Evolutionary conservation across 2,797 vertebrate genomes (phyloP).

Genomic region (Meda fulgida): DNA sequence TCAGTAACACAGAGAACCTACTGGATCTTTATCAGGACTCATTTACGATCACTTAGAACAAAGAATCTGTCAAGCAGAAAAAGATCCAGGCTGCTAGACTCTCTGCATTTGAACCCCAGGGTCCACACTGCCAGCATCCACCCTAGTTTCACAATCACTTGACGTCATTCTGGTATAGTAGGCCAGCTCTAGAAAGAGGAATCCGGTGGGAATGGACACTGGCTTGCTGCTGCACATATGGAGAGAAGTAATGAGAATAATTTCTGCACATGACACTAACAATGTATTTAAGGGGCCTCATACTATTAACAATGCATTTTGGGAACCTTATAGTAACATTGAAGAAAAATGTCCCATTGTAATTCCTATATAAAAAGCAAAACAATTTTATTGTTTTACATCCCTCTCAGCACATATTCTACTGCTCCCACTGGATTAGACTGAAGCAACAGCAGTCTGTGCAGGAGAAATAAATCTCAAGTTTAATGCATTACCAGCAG

Average conservation of each 20-base stretch:
- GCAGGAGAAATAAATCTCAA: conserved; percentile 21
- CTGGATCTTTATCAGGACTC: conserved; percentile 29
- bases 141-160: conserved; percentile 56
- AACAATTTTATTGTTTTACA: conserved; percentile 5
- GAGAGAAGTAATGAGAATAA: neutral
- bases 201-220: conserved; percentile 27
- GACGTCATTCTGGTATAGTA: conserved; percentile 55
- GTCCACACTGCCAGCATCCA: conserved; percentile 39
- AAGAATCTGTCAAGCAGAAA: conserved; percentile 29
- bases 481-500: conserved; percentile 28
- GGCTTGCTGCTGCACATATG: conserved; percentile 48
- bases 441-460: conserved; percentile 40
- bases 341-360: neutral
- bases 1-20: conserved; percentile 16
- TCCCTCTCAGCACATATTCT: conserved; percentile 23
- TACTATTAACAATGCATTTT: neutral
- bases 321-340: neutral
- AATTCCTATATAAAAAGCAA: neutral
- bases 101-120: conserved; percentile 17
- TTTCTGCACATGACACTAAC: neutral
- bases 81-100: conserved; percentile 9
- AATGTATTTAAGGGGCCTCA: conserved; percentile 18
- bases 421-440: conserved; percentile 15
- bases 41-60: conserved; percentile 25
- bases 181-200: conserved; percentile 43